These are phyloP conservation scores for Caenorhabditis sp. DNA, from an alignment of 2,888 invertebrate species.

Conservation along the genomic window DNA sequence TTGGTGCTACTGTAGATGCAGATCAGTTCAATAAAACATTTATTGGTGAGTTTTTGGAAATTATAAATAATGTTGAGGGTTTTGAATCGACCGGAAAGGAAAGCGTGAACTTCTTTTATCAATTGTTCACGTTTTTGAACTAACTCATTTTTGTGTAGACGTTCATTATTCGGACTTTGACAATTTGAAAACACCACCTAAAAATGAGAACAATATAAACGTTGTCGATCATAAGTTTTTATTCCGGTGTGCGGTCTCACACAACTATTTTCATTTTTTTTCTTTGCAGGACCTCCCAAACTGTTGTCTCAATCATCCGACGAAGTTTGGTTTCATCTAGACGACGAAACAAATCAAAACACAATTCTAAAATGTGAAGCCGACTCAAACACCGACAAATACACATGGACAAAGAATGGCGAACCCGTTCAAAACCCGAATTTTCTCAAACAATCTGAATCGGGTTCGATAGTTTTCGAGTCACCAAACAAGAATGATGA, in stretches of 20 bases:
- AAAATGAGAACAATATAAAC: no score
- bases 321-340: constrained; percentile 63
- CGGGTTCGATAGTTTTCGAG: constrained; percentile 67
- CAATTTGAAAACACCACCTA: no score
- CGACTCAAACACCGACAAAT: constrained; percentile 61
- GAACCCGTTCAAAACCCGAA: background rate
- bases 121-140: no score
- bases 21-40: background rate
- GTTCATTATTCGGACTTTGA: no score
- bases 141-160: no score
- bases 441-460: constrained; percentile 46
- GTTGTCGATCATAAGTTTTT: no score
- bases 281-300: constrained; percentile 57
- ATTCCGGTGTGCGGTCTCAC: no score
- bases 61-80: no score
- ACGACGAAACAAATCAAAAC: constrained; percentile 37
- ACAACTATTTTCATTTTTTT: no score
- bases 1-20: background rate
- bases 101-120: no score
- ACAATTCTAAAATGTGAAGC: constrained; percentile 60
- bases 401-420: constrained; percentile 62
- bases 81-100: no score
- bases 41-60: background rate
- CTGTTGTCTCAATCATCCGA: constrained; percentile 58
- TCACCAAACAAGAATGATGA: constrained; percentile 29